Evolutionary conservation across 1,140 invertebrate genomes (phyloP).

Genomic region (Zeugodacus cucurbitae): DNA sequence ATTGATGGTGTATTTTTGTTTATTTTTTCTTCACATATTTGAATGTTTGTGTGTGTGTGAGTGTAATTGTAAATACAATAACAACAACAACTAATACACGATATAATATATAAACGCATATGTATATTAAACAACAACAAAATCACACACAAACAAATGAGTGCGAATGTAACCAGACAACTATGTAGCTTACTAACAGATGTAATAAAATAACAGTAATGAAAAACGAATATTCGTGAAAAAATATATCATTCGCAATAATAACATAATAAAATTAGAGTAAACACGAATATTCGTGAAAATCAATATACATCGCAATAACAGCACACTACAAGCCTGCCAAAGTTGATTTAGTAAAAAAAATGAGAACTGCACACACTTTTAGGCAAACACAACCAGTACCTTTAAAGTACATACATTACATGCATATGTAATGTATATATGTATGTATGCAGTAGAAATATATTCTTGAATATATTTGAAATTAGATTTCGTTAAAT

Average conservation of each 20-base stretch:
- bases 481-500: too few relatives aligned
- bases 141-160: slow-evolving; percentile 10
- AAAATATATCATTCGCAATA: too few relatives aligned
- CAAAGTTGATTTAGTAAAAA: background rate
- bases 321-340: background rate
- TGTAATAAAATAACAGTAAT: background rate
- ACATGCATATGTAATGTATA: background rate
- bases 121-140: background rate
- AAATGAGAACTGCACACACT: too few relatives aligned
- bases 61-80: slow-evolving; percentile 22
- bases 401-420: too few relatives aligned
- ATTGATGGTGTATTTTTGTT: slow-evolving; percentile 63
- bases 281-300: too few relatives aligned
- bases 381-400: too few relatives aligned
- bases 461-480: too few relatives aligned
- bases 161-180: background rate
- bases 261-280: too few relatives aligned
- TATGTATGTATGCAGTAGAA: background rate
- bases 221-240: background rate
- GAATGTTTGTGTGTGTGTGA: slow-evolving; percentile 28
- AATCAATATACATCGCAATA: too few relatives aligned
- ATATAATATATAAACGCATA: background rate
- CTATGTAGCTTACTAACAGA: slow-evolving; percentile 1
- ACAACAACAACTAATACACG: background rate
- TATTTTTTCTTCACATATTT: slow-evolving; percentile 41